A percentile compares a stretch with the other conserved stretches of the same genome.
Evolutionary conservation across 2,797 vertebrate species (phyloP).

Genomic region (Psittacula derbiana): DNA sequence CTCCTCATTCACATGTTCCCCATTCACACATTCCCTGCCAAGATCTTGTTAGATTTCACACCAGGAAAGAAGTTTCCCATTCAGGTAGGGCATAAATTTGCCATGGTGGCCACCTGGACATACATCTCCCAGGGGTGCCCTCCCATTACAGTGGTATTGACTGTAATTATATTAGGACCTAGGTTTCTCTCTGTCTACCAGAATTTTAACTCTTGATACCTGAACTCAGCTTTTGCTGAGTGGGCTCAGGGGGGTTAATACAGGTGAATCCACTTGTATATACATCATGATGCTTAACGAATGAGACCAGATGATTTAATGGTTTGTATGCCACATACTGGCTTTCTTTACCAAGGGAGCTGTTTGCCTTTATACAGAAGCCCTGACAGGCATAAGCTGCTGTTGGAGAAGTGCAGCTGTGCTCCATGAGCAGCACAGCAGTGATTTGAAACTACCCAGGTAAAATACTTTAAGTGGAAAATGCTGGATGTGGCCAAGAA

Average conservation of each 20-base stretch:
- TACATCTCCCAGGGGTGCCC: neutral
- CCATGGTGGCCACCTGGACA: accelerated
- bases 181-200: neutral
- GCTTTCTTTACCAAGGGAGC: neutral
- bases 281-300: neutral
- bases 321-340: too few relatives aligned
- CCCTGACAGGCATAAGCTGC: accelerated
- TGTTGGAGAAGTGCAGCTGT: neutral
- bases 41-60: neutral
- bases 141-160: accelerated
- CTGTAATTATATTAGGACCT: neutral
- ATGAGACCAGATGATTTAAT: neutral
- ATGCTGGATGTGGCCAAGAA: accelerated
- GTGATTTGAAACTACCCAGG: accelerated
- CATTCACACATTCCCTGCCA: neutral
- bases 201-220: neutral
- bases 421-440: neutral
- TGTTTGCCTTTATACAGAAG: neutral
- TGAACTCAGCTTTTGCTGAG: neutral
- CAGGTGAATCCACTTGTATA: neutral
- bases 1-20: neutral
- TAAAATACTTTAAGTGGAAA: neutral
- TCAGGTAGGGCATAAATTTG: neutral
- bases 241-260: neutral
- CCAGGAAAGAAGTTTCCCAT: neutral